These are phyloP conservation scores for Anseranas semipalmata DNA, from an alignment of 2,113 vertebrate genomes.

Conservation along the genomic window DNA sequence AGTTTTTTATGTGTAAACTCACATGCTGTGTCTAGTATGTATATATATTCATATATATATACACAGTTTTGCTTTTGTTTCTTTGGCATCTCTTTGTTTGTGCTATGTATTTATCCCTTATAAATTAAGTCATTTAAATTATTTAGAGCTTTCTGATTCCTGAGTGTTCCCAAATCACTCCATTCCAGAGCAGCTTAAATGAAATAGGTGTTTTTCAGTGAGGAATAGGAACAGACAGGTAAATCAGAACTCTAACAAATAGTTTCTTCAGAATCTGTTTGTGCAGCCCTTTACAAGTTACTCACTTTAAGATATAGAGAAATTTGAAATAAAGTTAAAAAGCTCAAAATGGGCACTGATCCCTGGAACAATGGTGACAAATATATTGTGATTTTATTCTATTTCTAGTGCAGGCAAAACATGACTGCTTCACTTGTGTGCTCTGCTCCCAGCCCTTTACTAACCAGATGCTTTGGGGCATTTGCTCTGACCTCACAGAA, in stretches of 20 bases:
- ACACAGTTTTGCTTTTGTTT: neutral
- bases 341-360: neutral
- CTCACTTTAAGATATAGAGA: neutral
- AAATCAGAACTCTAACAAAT: neutral
- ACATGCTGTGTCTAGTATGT: neutral
- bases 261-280: neutral
- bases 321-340: neutral
- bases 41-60: neutral
- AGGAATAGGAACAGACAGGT: neutral
- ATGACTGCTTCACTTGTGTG: neutral
- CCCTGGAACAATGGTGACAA: neutral
- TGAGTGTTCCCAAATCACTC: neutral
- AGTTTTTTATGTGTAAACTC: neutral
- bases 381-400: neutral
- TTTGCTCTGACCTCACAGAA: neutral
- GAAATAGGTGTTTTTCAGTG: neutral
- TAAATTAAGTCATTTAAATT: neutral
- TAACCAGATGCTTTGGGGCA: neutral
- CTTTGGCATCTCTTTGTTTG: neutral
- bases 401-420: neutral
- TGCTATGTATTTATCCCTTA: neutral
- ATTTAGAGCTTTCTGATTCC: constrained; percentile 8
- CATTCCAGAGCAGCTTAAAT: neutral
- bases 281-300: neutral
- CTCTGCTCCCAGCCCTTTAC: neutral